Conservation (phyloP, 2,797 vertebrate genomes). For the Nannoperca obscura region DNA sequence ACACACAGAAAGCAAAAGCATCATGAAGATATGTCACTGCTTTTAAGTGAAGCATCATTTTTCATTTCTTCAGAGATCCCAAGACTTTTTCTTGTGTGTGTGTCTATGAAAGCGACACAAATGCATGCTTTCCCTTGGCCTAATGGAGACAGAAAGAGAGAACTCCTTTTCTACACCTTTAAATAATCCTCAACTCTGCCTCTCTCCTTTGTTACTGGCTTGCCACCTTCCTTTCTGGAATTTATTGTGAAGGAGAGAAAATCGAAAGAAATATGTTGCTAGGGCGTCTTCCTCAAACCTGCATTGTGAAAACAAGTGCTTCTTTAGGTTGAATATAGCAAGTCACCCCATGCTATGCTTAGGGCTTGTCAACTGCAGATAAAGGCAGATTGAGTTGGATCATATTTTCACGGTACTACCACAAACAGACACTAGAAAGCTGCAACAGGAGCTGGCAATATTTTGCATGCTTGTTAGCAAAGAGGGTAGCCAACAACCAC, state of each 20-base stretch:
- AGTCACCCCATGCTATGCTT: neutral
- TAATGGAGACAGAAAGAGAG: neutral
- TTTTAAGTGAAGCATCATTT: constrained; percentile 1
- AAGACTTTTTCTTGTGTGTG: neutral
- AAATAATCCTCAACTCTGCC: too few relatives aligned
- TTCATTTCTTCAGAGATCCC: constrained; percentile 13
- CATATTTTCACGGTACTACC: constrained; percentile 8
- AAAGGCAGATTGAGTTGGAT: constrained; percentile 31
- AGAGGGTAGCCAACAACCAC: neutral
- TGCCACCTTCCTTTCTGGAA: neutral
- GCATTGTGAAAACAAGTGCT: neutral
- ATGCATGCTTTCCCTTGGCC: neutral
- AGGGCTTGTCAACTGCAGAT: constrained; percentile 3
- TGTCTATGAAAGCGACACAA: constrained; percentile 3
- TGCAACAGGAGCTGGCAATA: constrained; percentile 21
- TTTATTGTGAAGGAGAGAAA: neutral
- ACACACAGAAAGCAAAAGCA: constrained; percentile 11
- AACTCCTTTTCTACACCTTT: too few relatives aligned
- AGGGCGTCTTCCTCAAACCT: neutral
- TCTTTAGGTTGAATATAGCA: constrained; percentile 11
- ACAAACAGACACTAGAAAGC: constrained; percentile 14
- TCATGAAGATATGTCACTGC: constrained; percentile 4
- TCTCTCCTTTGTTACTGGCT: neutral
- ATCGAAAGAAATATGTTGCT: neutral
- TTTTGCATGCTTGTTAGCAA: constrained; percentile 26